phyloP scores from a whole-genome alignment of 2,113 vertebrate genomes.

The Platanista minor region DNA sequence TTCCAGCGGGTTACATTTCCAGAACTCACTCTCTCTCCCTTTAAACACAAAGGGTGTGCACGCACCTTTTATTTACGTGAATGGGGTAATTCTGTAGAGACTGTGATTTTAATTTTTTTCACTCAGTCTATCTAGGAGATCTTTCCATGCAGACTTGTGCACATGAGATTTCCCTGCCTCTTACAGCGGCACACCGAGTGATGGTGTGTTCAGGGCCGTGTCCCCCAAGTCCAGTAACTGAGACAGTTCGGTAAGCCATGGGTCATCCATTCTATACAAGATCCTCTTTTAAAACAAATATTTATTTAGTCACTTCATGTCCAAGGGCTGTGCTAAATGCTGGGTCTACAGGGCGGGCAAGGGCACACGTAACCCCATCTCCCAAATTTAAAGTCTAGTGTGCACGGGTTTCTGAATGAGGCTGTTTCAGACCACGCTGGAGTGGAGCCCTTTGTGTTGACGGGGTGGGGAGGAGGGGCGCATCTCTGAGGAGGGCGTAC shows the following conservation, averaged over 20 bases:
- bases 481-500: rapidly evolving
- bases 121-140: too few relatives aligned
- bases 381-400: not conserved
- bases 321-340: not conserved
- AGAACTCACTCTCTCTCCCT: not conserved
- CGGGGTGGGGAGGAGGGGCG: not conserved
- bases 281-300: not conserved
- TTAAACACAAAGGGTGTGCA: rapidly evolving
- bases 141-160: rapidly evolving
- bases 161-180: not conserved
- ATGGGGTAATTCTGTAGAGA: not conserved
- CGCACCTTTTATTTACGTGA: not conserved
- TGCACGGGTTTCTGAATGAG: rapidly evolving
- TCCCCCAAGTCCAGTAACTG: not conserved
- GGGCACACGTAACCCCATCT: not conserved
- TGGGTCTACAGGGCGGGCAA: not conserved
- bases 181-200: not conserved
- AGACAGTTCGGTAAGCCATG: not conserved
- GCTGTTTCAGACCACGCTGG: rapidly evolving
- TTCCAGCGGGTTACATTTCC: not conserved
- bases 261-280: not conserved
- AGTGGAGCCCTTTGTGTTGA: not conserved
- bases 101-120: not conserved
- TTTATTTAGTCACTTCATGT: not conserved
- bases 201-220: rapidly evolving